Evolutionary conservation across 2,797 vertebrate genomes (phyloP).

Genomic region (Myotis pilosus): DNA sequence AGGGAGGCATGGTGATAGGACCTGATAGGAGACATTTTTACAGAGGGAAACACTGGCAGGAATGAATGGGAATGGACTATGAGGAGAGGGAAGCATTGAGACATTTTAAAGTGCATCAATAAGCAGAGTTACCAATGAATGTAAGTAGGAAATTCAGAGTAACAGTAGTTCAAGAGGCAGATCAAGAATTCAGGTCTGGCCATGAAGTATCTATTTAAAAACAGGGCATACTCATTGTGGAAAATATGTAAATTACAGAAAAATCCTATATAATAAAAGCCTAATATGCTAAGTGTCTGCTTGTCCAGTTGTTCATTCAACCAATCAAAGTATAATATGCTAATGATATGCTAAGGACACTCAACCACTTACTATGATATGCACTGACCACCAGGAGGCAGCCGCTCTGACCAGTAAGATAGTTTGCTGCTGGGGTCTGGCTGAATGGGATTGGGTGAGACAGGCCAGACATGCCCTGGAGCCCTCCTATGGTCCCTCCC

Average conservation of each 20-base stretch:
- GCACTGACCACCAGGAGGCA: too few relatives aligned
- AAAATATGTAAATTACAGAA: neutral
- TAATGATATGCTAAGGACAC: too few relatives aligned
- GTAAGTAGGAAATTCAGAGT: neutral
- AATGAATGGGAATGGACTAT: neutral
- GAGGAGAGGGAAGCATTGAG: neutral
- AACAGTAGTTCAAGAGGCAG: neutral
- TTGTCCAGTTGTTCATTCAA: fast-evolving
- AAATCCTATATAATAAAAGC: too few relatives aligned
- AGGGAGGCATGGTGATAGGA: neutral
- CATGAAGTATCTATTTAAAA: neutral
- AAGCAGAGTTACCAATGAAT: neutral
- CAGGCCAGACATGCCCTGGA: too few relatives aligned
- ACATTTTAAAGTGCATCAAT: neutral
- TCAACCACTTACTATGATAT: too few relatives aligned
- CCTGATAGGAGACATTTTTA: neutral
- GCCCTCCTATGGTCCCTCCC: too few relatives aligned
- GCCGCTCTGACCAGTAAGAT: too few relatives aligned
- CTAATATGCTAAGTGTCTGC: too few relatives aligned
- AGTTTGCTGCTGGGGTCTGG: too few relatives aligned
- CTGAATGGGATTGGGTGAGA: too few relatives aligned
- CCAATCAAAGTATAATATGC: too few relatives aligned
- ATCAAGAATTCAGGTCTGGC: neutral
- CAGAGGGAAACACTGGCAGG: neutral
- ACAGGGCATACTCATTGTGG: neutral